A percentile compares a stretch with the other conserved stretches of the same genome.
Conservation (phyloP, 1,140 invertebrate genomes). For the Plutomurus gul region DNA sequence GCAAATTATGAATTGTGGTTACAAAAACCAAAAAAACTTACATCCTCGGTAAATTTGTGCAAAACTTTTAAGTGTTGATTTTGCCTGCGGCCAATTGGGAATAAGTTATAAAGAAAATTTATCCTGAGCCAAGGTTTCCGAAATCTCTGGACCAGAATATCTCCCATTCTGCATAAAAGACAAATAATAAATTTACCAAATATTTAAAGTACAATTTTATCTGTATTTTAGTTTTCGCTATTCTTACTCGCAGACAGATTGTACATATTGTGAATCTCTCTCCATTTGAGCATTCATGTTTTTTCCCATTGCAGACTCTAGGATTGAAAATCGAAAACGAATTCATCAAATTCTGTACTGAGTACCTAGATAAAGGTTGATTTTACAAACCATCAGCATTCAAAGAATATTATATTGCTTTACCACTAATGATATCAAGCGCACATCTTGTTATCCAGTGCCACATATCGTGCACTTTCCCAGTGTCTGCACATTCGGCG, state of each 20-base stretch:
- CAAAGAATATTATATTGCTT: background rate
- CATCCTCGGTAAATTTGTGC: slow-evolving; percentile 33
- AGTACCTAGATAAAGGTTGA: no score
- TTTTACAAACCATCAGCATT: no score
- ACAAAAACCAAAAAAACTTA: background rate
- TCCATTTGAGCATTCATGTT: slow-evolving; percentile 65
- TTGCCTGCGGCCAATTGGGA: slow-evolving; percentile 54
- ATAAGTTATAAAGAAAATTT: slow-evolving; percentile 59
- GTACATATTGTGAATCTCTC: slow-evolving; percentile 63
- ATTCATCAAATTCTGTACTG: background rate
- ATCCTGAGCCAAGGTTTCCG: slow-evolving; percentile 60
- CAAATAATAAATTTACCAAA: slow-evolving; percentile 22
- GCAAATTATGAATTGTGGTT: background rate
- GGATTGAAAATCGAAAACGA: background rate
- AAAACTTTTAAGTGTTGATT: slow-evolving; percentile 21
- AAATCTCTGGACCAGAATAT: slow-evolving; percentile 55
- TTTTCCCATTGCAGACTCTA: slow-evolving; percentile 68
- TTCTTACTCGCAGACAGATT: slow-evolving; percentile 59
- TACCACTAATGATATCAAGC: slow-evolving; percentile 67
- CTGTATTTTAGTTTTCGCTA: background rate
- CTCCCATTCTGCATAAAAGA: slow-evolving; percentile 44
- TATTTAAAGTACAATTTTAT: background rate
- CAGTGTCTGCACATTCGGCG: slow-evolving; percentile 47
- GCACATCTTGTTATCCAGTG: slow-evolving; percentile 63
- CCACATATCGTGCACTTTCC: slow-evolving; percentile 60